phyloP scores from a whole-genome alignment of 2,113 vertebrate species.

The Talpa occidentalis region DNA sequence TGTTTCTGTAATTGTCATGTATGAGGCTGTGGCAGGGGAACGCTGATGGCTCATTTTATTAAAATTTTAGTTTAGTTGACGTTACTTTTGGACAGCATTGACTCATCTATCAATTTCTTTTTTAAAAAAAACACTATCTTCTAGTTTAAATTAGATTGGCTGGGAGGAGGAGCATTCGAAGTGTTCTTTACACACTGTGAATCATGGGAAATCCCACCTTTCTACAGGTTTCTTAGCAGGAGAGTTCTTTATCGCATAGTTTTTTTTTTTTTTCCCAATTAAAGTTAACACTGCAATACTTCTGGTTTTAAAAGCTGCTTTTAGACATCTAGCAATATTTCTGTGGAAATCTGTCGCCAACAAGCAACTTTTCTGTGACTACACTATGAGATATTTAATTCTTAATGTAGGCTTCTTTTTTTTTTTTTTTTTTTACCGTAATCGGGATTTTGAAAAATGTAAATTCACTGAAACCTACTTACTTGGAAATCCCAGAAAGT shows the following conservation, averaged over 20 bases:
- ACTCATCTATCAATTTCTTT: background rate
- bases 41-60: slow-evolving; percentile 29
- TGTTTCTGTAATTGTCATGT: background rate
- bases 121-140: background rate
- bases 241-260: slow-evolving; percentile 16
- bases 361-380: slow-evolving; percentile 27
- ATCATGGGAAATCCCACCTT: slow-evolving; percentile 78
- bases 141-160: slow-evolving; percentile 24
- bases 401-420: background rate
- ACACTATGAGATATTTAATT: slow-evolving; percentile 45
- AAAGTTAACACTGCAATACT: background rate
- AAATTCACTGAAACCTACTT: slow-evolving; percentile 58
- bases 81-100: background rate
- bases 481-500: slow-evolving; percentile 76
- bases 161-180: background rate
- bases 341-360: background rate
- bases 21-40: background rate
- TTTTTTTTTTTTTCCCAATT: slow-evolving; percentile 58
- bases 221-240: slow-evolving; percentile 65
- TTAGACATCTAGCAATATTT: background rate
- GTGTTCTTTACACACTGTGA: slow-evolving; percentile 53
- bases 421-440: slow-evolving; percentile 16
- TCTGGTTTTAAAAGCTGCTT: slow-evolving; percentile 14
- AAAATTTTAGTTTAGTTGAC: background rate
- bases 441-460: slow-evolving; percentile 63